A percentile compares a stretch with the other conserved stretches of the same genome.
phyloP scores from a whole-genome alignment of 2,113 vertebrate species.

The Gallinago jamesoni region DNA sequence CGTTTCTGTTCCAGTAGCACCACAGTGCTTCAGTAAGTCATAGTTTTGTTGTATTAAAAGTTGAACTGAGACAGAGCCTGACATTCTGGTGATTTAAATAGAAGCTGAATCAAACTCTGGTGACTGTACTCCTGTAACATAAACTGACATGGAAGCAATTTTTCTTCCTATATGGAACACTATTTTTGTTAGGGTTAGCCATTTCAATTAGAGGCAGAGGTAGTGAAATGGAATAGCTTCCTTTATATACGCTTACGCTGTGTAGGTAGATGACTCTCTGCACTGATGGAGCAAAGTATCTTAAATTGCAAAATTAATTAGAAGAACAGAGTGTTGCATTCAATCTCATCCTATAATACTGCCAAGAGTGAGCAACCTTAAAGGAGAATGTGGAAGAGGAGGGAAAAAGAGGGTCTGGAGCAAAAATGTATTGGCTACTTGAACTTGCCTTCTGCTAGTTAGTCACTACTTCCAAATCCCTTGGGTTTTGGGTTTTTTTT shows the following conservation, averaged over 20 bases:
- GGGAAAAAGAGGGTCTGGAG: neutral
- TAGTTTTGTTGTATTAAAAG: neutral
- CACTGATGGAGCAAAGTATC: neutral
- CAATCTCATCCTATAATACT: neutral
- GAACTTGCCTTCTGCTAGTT: neutral
- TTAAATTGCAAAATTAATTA: slow-evolving; percentile 28
- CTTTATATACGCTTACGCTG: neutral
- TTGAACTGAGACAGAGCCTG: neutral
- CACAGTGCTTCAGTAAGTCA: neutral
- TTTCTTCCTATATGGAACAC: neutral
- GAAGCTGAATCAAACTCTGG: neutral
- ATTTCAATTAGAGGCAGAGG: neutral
- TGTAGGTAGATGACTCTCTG: neutral
- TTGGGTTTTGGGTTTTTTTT: neutral
- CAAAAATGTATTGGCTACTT: neutral
- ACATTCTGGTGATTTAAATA: neutral
- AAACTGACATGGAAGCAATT: neutral
- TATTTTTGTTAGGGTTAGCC: neutral
- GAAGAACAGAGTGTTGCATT: neutral
- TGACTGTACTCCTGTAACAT: neutral
- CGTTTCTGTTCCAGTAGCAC: neutral
- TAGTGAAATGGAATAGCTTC: neutral
- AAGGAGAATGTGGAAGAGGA: neutral
- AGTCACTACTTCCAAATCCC: neutral
- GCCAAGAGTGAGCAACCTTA: neutral